Evolutionary conservation across 92 coral and sea anemone genomes (phyloP).

Genomic region (Porites divaricata): DNA sequence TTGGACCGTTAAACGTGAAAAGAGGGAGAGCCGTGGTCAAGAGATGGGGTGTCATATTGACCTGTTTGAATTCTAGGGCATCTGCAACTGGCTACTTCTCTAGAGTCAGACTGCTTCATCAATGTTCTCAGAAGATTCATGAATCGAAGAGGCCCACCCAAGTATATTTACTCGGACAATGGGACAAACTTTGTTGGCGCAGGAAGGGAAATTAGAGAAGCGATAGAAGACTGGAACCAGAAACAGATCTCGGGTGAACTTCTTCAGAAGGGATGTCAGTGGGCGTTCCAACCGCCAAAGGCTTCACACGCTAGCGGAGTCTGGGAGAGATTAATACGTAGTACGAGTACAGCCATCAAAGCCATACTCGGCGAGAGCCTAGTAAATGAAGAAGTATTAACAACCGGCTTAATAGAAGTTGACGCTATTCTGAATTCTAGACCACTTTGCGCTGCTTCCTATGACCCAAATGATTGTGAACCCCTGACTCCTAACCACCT

Average conservation of each 20-base stretch:
- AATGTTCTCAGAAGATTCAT: constrained; percentile 44
- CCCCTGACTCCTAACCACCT: constrained; percentile 67
- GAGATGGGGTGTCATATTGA: constrained; percentile 64
- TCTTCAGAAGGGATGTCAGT: constrained; percentile 34
- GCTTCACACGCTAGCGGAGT: constrained; percentile 51
- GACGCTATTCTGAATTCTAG: constrained; percentile 52
- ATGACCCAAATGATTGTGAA: constrained; percentile 54
- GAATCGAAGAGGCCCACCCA: constrained; percentile 51
- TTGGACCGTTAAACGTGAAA: constrained; percentile 56
- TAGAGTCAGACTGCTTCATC: constrained; percentile 50
- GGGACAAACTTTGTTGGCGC: constrained; percentile 51
- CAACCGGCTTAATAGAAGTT: constrained; percentile 49
- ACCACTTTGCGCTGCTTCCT: constrained; percentile 54
- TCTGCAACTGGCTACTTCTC: constrained; percentile 47
- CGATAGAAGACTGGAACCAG: constrained; percentile 44
- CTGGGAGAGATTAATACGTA: constrained; percentile 31
- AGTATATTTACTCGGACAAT: constrained; percentile 48
- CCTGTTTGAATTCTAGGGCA: constrained; percentile 56
- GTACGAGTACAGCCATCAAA: not conserved
- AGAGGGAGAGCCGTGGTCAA: constrained; percentile 52
- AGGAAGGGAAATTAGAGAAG: constrained; percentile 40
- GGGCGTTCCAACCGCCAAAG: constrained; percentile 45
- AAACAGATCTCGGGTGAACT: constrained; percentile 41
- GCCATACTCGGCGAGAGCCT: not conserved
- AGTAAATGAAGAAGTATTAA: constrained; percentile 51